Percentiles rank a stretch among this genome's conserved stretches.
Conservation (phyloP, 2,888 invertebrate species). For the Standfussiana lucernea region DNA sequence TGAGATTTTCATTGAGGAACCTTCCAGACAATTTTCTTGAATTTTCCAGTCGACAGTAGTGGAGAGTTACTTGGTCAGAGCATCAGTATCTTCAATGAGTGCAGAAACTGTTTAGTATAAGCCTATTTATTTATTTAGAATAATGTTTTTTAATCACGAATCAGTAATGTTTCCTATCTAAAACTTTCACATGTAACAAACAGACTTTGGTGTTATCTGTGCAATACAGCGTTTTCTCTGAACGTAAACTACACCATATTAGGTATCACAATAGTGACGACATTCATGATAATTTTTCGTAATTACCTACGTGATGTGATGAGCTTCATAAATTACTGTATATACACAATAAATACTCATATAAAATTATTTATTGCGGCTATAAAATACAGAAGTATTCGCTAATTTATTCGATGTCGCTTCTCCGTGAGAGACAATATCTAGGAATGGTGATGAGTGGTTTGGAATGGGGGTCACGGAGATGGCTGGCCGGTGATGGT, state of each 20-base stretch:
- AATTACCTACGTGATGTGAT: slow-evolving; percentile 40
- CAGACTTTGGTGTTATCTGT: neutral
- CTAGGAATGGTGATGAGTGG: slow-evolving; percentile 70
- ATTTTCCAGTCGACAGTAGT: neutral
- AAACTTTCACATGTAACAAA: slow-evolving; percentile 41
- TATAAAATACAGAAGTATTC: slow-evolving; percentile 56
- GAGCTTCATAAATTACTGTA: slow-evolving; percentile 36
- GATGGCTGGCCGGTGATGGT: slow-evolving; percentile 82
- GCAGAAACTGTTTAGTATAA: slow-evolving; percentile 4
- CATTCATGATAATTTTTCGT: slow-evolving; percentile 29
- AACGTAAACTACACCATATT: slow-evolving; percentile 36
- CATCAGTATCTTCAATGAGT: neutral
- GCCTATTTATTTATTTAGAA: slow-evolving; percentile 7
- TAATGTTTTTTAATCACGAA: slow-evolving; percentile 1
- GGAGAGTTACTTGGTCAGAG: neutral
- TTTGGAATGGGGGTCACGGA: slow-evolving; percentile 82
- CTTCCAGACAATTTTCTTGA: neutral
- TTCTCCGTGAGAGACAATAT: slow-evolving; percentile 60
- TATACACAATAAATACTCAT: slow-evolving; percentile 43
- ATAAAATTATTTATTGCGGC: slow-evolving; percentile 50
- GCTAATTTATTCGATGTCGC: slow-evolving; percentile 58
- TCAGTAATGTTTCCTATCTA: slow-evolving; percentile 32
- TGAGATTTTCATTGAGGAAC: neutral
- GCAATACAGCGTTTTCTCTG: slow-evolving; percentile 32
- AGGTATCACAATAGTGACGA: slow-evolving; percentile 22